Conservation (phyloP, 2,888 invertebrate genomes). For the Cyclophora albipunctata region DNA sequence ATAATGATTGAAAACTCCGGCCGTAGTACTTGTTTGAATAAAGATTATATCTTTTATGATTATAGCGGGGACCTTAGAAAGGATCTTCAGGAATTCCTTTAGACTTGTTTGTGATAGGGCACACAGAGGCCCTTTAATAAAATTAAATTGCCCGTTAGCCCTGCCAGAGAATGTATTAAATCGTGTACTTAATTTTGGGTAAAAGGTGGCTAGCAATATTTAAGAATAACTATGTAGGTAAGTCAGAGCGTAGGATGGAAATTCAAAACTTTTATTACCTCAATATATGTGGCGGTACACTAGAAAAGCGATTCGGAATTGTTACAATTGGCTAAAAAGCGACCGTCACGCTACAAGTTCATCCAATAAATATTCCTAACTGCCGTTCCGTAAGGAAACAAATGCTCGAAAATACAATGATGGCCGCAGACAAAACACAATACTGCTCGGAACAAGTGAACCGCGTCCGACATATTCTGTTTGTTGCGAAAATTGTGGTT, state of each 20-base stretch:
- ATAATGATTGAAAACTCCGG: conserved; percentile 27
- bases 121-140: no score
- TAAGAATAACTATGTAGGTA: no score
- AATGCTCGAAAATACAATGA: conserved; percentile 71
- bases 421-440: conserved; percentile 57
- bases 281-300: conserved; percentile 19
- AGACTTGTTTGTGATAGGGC: no score
- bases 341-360: conserved; percentile 65
- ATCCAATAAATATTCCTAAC: conserved; percentile 72
- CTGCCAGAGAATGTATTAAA: no score
- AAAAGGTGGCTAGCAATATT: no score
- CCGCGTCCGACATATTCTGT: conserved; percentile 66
- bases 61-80: conserved; percentile 1
- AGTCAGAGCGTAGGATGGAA: no score
- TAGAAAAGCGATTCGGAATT: conserved; percentile 45
- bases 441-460: conserved; percentile 61
- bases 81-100: not conserved
- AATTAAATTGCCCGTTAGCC: no score
- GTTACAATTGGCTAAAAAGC: conserved; percentile 66
- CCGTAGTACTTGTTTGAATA: not conserved
- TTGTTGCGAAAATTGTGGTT: conserved; percentile 55
- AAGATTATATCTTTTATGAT: no score
- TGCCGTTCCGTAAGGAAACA: conserved; percentile 69
- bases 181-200: no score
- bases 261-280: conserved; percentile 46